A percentile compares a stretch with the other conserved stretches of the same genome.
Conservation (phyloP, 2,888 invertebrate genomes). For the Cyclophora punctaria region DNA sequence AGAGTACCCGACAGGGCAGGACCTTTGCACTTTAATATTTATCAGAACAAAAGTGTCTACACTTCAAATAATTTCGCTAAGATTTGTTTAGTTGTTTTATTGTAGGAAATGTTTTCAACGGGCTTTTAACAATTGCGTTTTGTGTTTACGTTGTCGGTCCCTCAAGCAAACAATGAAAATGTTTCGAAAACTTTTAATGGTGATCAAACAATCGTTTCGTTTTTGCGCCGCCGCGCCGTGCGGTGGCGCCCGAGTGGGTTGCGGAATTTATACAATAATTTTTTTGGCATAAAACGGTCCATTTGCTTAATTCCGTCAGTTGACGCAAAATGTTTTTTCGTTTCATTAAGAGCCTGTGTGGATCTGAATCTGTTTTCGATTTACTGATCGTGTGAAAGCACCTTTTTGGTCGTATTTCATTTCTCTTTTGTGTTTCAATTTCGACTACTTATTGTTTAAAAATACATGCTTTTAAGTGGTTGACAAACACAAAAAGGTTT, state of each 20-base stretch:
- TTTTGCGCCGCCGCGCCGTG: constrained; percentile 27
- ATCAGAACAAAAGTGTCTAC: constrained; percentile 10
- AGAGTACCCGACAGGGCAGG: constrained; percentile 10
- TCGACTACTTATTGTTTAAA: not conserved
- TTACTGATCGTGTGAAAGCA: not conserved
- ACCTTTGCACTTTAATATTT: constrained; percentile 13
- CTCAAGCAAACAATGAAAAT: constrained; percentile 44
- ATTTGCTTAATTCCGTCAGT: constrained; percentile 41
- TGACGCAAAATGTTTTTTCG: constrained; percentile 28
- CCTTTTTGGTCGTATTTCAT: not conserved
- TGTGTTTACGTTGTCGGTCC: constrained; percentile 40
- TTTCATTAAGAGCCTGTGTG: constrained; percentile 19
- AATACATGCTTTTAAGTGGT: constrained; percentile 2
- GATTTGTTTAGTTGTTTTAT: constrained; percentile 14
- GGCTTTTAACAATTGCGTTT: constrained; percentile 31
- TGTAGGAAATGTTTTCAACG: constrained; percentile 11
- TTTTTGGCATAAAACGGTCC: constrained; percentile 28
- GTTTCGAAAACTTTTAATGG: constrained; percentile 66
- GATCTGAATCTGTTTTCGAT: constrained; percentile 21
- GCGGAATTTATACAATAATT: constrained; percentile 21
- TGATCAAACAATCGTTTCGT: constrained; percentile 60
- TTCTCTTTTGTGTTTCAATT: not conserved
- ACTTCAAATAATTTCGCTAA: constrained; percentile 10
- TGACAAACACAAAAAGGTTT: no score
- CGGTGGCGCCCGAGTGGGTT: constrained; percentile 24